Percentiles rank a stretch among this genome's conserved stretches.
Evolutionary conservation across 2,113 vertebrate genomes (phyloP).

Genomic region (Channa maculata): DNA sequence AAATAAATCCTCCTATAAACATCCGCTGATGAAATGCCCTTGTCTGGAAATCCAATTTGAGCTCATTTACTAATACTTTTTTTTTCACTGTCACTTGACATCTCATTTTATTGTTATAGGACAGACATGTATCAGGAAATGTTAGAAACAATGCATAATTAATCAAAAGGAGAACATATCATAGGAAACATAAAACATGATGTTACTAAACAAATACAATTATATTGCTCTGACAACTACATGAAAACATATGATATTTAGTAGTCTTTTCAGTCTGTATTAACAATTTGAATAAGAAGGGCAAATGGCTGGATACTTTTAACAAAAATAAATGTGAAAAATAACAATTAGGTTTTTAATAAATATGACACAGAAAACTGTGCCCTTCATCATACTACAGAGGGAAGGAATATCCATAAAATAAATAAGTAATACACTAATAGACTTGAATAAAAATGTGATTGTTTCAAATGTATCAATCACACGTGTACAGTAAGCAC

Average conservation of each 20-base stretch:
- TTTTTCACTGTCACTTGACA: constrained; percentile 10
- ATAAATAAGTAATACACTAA: constrained; percentile 17
- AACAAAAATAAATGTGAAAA: constrained; percentile 11
- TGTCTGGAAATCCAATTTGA: constrained; percentile 46
- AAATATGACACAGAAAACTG: constrained; percentile 15
- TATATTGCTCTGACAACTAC: constrained; percentile 24
- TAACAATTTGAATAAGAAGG: constrained; percentile 22
- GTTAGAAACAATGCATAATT: constrained; percentile 54
- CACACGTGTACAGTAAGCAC: constrained; percentile 67
- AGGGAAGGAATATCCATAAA: constrained; percentile 18
- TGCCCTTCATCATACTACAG: constrained; percentile 2
- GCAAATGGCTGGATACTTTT: neutral
- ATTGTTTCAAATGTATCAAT: constrained; percentile 47
- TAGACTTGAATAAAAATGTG: constrained; percentile 27
- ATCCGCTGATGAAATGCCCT: constrained; percentile 26
- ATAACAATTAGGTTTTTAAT: constrained; percentile 5
- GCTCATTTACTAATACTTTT: constrained; percentile 31
- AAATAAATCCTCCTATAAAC: constrained; percentile 50
- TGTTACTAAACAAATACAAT: constrained; percentile 42
- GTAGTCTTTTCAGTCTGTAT: constrained; percentile 27
- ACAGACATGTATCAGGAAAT: constrained; percentile 9
- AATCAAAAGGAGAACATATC: constrained; percentile 67
- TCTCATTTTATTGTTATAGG: constrained; percentile 26
- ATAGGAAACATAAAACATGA: constrained; percentile 67
- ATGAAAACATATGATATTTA: neutral